These are phyloP conservation scores for Geophilus truncorum DNA, from an alignment of 2,888 invertebrate species.

Conservation along the genomic window DNA sequence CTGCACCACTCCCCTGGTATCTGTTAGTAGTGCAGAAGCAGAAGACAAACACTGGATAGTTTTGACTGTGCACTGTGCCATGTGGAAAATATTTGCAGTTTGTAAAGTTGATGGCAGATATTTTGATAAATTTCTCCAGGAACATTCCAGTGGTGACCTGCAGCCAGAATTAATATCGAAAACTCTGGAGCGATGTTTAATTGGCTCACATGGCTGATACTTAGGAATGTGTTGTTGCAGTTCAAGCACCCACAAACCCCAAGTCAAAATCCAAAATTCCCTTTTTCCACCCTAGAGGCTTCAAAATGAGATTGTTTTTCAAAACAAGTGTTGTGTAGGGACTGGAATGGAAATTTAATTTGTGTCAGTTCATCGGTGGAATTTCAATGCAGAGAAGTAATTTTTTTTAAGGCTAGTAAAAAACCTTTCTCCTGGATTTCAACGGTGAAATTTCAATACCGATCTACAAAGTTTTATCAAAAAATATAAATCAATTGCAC, in stretches of 20 bases:
- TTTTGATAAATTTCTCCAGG: neutral
- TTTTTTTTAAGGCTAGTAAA: too few relatives aligned
- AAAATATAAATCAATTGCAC: too few relatives aligned
- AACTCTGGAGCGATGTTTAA: neutral
- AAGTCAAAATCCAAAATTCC: too few relatives aligned
- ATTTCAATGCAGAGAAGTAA: neutral
- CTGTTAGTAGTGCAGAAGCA: neutral
- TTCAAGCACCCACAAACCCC: too few relatives aligned
- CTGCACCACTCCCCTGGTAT: neutral
- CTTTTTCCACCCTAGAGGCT: too few relatives aligned
- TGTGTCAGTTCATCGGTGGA: neutral
- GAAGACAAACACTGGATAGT: neutral
- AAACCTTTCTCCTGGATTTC: too few relatives aligned
- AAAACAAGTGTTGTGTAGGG: neutral
- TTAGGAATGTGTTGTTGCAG: neutral
- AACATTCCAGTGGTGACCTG: conserved; percentile 15
- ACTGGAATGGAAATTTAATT: neutral
- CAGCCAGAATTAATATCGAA: neutral
- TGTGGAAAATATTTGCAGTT: neutral
- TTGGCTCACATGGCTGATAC: neutral
- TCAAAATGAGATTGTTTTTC: too few relatives aligned
- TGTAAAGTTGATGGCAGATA: neutral
- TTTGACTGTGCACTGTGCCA: neutral
- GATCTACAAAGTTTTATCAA: too few relatives aligned
- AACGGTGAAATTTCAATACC: too few relatives aligned